Evolutionary conservation across 2,797 vertebrate species (phyloP).

Genomic region (Merluccius polli): DNA sequence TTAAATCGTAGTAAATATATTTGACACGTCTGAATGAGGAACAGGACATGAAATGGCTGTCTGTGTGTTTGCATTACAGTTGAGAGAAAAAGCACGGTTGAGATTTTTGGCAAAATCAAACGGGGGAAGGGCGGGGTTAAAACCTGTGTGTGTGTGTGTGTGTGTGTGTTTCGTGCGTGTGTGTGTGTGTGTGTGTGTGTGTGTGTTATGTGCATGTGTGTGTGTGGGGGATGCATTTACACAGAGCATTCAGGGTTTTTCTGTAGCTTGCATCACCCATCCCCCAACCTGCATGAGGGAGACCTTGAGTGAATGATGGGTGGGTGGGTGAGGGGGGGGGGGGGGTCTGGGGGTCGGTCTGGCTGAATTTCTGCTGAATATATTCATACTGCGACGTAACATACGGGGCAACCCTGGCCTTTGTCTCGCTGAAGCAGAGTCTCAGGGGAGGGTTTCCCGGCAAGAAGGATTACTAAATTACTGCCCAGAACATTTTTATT

Average conservation of each 20-base stretch:
- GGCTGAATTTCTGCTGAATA: constrained; percentile 62
- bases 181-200: constrained; percentile 12
- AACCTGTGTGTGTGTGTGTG: constrained; percentile 8
- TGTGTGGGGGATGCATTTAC: constrained; percentile 2
- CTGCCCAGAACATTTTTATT: neutral
- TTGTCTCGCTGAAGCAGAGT: constrained; percentile 57
- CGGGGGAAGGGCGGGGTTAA: constrained; percentile 2
- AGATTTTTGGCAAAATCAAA: constrained; percentile 27
- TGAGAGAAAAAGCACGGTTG: constrained; percentile 6
- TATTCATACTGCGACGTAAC: constrained; percentile 57
- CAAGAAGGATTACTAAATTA: constrained; percentile 6
- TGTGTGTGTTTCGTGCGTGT: constrained; percentile 28
- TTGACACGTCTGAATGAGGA: constrained; percentile 7
- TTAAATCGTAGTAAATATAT: neutral
- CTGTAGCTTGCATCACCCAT: constrained; percentile 49
- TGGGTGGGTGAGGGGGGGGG: no score
- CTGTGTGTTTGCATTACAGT: constrained; percentile 27
- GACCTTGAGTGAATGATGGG: constrained; percentile 55
- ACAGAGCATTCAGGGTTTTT: constrained; percentile 15
- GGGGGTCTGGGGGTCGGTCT: constrained; percentile 52
- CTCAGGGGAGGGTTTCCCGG: constrained; percentile 58
- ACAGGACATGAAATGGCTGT: constrained; percentile 25
- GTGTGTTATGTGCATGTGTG: constrained; percentile 30
- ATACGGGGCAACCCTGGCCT: constrained; percentile 55
- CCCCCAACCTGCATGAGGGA: constrained; percentile 62